Evolutionary conservation across 2,888 invertebrate genomes (phyloP), one percentile per base, ranked within the genome.

Genomic region (Teleogryllus oceanicus): DNA sequence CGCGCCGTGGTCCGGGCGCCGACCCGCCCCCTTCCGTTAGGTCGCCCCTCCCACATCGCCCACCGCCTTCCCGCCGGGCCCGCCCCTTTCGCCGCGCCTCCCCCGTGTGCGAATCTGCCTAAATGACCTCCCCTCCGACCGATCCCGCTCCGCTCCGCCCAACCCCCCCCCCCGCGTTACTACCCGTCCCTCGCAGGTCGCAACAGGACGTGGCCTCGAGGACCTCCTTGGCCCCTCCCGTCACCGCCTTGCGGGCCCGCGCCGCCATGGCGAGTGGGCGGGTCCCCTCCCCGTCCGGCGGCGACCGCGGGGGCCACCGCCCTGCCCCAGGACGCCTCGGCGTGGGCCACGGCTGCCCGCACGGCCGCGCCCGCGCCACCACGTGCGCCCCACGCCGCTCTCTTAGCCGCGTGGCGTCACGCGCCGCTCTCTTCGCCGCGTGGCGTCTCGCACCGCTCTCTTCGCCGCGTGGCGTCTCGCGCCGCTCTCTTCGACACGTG

Each of bases 1-100:
- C 78, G 80, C 78, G 80, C 81, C 81, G 82, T 81, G 82, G 82
- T 81, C 82, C 82, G 62, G 80, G 80, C 78, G 74, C 62, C 75
- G 77, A 20, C 74, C 75, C 50, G 74, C n/a, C 78, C 12, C 50
- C 62, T 80, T 51, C 77, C 80, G 74, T 75, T 78, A 75, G 77
- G 77, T 37, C 24, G 16, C 62, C 50, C 49, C 78, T 74, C 75
- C 80, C 78, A 20, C 37, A 49, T 50, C 62, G 16, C 13, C 62
- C 62, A 5, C 4, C 62, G n/a, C n/a, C 62, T 4, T 13, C 62
- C 62, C 62, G 16, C 62, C 62, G 1, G 62, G 11, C 62, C 10
- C 62, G 16, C 62, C n/a, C 62, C 16, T n/a, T 13, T 4, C 8
- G n/a, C 62, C 62, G 62, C 62, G 16, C 62, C 62, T 0, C 13